Evolutionary conservation across 1,140 invertebrate genomes (phyloP).

Genomic region (Atta colombica): DNA sequence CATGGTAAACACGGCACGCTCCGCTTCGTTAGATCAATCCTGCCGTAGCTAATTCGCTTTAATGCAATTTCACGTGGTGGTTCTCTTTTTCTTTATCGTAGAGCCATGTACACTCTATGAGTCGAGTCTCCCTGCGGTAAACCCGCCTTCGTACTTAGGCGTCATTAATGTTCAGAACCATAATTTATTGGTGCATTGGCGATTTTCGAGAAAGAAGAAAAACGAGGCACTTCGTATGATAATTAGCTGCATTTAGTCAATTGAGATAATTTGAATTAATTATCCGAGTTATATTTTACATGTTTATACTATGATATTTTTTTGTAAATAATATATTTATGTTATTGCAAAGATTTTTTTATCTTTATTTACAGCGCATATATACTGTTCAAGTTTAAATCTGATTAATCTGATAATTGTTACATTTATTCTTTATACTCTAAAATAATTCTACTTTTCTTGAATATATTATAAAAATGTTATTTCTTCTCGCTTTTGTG

Average conservation of each 20-base stretch:
- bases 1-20: conserved; percentile 69
- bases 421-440: neutral
- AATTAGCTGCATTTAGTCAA: neutral
- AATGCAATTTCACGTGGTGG: conserved; percentile 74
- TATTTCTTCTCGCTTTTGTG: neutral
- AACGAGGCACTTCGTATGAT: neutral
- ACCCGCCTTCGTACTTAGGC: conserved; percentile 50
- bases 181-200: conserved; percentile 34
- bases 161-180: conserved; percentile 64
- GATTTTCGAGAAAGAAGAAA: conserved; percentile 13
- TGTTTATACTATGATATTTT: neutral
- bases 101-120: conserved; percentile 1
- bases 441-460: neutral
- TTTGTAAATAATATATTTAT: neutral
- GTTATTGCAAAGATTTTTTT: neutral
- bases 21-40: conserved; percentile 73
- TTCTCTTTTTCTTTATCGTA: conserved; percentile 60
- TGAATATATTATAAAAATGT: neutral
- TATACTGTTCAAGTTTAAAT: neutral
- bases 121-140: neutral
- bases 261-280: neutral
- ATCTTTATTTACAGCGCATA: neutral
- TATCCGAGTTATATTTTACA: neutral
- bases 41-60: conserved; percentile 72
- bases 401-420: neutral